Percentiles rank a stretch among this genome's conserved stretches.
phyloP scores from a whole-genome alignment of 2,888 invertebrate genomes.

The Danaus chrysippus region DNA sequence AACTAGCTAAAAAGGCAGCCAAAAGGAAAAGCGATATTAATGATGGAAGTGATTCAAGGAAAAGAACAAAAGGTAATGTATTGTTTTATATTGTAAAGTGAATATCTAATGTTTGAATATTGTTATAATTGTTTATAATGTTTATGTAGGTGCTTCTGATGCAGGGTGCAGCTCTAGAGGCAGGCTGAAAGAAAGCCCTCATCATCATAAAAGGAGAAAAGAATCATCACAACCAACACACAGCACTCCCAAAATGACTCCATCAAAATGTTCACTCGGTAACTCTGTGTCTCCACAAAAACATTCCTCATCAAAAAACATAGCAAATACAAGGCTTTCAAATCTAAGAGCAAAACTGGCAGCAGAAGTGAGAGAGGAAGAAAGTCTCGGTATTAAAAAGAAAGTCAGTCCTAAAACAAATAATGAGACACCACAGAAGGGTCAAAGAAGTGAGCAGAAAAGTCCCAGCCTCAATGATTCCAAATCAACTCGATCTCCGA shows the following conservation, averaged over 20 bases:
- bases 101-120: slow-evolving; percentile 4
- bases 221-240: slow-evolving; percentile 19
- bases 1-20: slow-evolving; percentile 44
- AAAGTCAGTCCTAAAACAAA: slow-evolving; percentile 39
- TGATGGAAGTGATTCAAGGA: slow-evolving; percentile 42
- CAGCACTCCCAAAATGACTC: slow-evolving; percentile 30
- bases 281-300: slow-evolving; percentile 31
- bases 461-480: slow-evolving; percentile 52
- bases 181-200: slow-evolving; percentile 15
- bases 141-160: slow-evolving; percentile 34
- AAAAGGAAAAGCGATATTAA: slow-evolving; percentile 60
- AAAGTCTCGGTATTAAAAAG: slow-evolving; percentile 23
- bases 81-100: too few species aligned
- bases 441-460: slow-evolving; percentile 41
- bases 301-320: slow-evolving; percentile 45
- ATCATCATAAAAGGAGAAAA: slow-evolving; percentile 12
- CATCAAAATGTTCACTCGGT: slow-evolving; percentile 33
- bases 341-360: slow-evolving; percentile 50
- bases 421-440: slow-evolving; percentile 38
- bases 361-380: slow-evolving; percentile 42
- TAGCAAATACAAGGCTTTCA: slow-evolving; percentile 53
- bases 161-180: slow-evolving; percentile 29
- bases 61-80: slow-evolving; percentile 50
- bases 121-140: neutral
- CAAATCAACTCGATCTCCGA: slow-evolving; percentile 54